Evolutionary conservation across 1,140 invertebrate species (phyloP).

Genomic region (Augochlora pura): DNA sequence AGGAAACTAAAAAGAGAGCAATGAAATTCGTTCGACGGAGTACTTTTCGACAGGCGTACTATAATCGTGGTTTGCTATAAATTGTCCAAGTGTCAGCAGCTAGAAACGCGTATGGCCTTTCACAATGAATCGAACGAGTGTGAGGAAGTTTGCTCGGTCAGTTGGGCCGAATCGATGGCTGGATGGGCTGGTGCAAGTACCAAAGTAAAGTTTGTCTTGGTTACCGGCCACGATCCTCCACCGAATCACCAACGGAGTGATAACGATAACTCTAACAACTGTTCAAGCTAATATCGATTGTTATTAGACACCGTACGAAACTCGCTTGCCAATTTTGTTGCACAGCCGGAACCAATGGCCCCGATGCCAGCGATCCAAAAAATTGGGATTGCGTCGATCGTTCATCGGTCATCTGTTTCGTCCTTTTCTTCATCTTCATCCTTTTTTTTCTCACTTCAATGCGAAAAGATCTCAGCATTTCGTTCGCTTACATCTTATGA

Average conservation of each 20-base stretch:
- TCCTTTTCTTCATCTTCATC: background rate
- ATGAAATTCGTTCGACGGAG: no score
- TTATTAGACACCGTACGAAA: conserved; percentile 60
- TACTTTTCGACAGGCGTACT: background rate
- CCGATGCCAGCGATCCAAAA: conserved; percentile 13
- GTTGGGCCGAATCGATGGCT: conserved; percentile 55
- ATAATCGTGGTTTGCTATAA: conserved; percentile 40
- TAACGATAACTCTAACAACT: conserved; percentile 62
- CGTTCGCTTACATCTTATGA: conserved; percentile 58
- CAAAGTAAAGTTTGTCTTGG: conserved; percentile 64
- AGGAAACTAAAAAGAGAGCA: no score
- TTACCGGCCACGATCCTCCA: conserved; percentile 53
- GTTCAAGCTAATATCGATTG: conserved; percentile 62
- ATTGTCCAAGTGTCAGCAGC: conserved; percentile 49
- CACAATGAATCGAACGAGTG: conserved; percentile 44
- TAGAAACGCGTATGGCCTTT: conserved; percentile 25
- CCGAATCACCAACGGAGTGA: conserved; percentile 55
- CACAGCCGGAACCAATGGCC: conserved; percentile 9
- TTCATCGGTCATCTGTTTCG: background rate
- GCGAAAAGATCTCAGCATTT: background rate
- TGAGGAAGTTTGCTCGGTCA: conserved; percentile 58
- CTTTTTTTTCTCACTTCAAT: background rate
- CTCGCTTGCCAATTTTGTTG: conserved; percentile 43
- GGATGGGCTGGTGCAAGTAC: conserved; percentile 40
- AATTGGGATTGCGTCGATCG: background rate